These are phyloP conservation scores for Pygocentrus nattereri DNA, from an alignment of 2,797 vertebrate species.

Conservation along the genomic window DNA sequence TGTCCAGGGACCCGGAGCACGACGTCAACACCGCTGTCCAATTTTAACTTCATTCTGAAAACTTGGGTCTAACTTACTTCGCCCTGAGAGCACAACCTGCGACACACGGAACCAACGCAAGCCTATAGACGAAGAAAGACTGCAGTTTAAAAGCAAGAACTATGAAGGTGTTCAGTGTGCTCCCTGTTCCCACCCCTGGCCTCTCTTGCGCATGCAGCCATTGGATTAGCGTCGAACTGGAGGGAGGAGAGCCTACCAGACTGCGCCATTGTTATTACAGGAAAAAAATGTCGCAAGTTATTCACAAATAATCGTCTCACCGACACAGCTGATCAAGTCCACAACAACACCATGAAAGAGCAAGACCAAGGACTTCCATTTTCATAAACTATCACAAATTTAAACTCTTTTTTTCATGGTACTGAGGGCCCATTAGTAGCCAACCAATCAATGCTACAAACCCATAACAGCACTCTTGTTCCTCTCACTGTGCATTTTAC, in stretches of 20 bases:
- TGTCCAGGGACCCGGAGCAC: constrained; percentile 60
- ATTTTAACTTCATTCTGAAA: constrained; percentile 44
- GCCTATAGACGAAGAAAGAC: neutral
- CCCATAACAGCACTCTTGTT: neutral
- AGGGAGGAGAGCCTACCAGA: constrained; percentile 76
- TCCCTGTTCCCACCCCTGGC: constrained; percentile 74
- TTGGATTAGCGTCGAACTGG: constrained; percentile 80
- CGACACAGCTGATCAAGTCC: neutral
- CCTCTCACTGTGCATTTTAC: neutral
- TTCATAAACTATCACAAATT: constrained; percentile 5
- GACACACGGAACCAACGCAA: neutral
- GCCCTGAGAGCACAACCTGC: constrained; percentile 28
- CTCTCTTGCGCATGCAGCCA: constrained; percentile 78
- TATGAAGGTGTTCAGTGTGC: constrained; percentile 70
- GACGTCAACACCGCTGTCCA: constrained; percentile 42
- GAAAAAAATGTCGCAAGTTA: constrained; percentile 64
- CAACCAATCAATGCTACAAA: neutral
- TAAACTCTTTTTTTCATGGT: constrained; percentile 29
- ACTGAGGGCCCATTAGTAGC: neutral
- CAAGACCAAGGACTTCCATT: neutral
- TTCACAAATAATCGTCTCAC: constrained; percentile 37
- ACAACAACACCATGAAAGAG: neutral
- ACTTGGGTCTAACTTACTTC: constrained; percentile 65
- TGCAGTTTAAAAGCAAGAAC: constrained; percentile 4
- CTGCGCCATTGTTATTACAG: constrained; percentile 81